Conservation (phyloP, 2,797 vertebrate genomes). For the Poecilia wingei region DNA sequence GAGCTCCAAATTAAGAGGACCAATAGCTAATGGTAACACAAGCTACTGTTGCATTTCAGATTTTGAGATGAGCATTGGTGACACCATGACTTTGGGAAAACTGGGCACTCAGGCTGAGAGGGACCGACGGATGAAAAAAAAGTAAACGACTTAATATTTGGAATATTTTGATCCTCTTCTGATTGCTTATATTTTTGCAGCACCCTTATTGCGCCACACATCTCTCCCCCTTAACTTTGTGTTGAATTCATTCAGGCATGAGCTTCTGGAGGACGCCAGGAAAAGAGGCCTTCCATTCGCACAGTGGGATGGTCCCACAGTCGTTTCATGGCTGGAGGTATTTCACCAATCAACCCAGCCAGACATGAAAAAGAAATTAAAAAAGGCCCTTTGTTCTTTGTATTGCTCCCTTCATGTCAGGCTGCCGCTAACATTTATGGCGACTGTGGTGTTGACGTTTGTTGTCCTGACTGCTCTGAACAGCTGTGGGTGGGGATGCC, state of each 20-base stretch:
- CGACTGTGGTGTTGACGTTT: constrained; percentile 34
- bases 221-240: constrained; percentile 6
- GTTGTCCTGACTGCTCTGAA: constrained; percentile 57
- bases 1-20: not conserved
- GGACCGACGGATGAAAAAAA: constrained; percentile 93
- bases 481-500: constrained; percentile 99
- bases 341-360: constrained; percentile 29
- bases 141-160: constrained; percentile 76
- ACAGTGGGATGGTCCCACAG: constrained; percentile 95
- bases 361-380: not conserved
- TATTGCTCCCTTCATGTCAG: constrained; percentile 4
- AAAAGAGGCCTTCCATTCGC: constrained; percentile 93
- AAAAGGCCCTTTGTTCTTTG: not conserved
- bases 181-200: not conserved
- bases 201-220: not conserved
- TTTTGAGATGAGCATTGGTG: constrained; percentile 88
- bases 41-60: constrained; percentile 74
- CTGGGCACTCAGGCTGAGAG: constrained; percentile 95
- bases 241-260: constrained; percentile 82
- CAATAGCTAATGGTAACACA: constrained; percentile 11
- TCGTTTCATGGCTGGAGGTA: constrained; percentile 97
- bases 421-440: not conserved
- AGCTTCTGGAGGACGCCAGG: constrained; percentile 93
- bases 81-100: constrained; percentile 91
- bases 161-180: not conserved